Evolutionary conservation across 2,888 invertebrate genomes (phyloP), one percentile per base, ranked within the genome.

Genomic region (Aproaerema taeniolella): DNA sequence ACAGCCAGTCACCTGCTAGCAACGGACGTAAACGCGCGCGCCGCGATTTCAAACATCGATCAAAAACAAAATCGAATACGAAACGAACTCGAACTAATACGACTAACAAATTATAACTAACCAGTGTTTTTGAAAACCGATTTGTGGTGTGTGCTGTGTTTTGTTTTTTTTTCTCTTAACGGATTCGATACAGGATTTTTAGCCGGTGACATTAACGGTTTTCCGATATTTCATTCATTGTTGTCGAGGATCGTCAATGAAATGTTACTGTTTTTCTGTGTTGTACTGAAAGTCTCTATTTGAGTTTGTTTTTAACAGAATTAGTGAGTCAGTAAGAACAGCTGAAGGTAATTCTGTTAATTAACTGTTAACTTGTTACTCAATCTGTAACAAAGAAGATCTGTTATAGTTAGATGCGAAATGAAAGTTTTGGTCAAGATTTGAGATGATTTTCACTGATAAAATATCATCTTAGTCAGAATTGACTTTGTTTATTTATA

Each of bases 1-100:
- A 35, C 35, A 25, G 64, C 66, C 83, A 85, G 85, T 86, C 83
- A 82, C 83, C 85, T 85, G 85, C 67, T 59, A 68, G 73, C 75
- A 58, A 59, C 71, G 78, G 78, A 64, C 60, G 55, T 49, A 51
- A 55, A 58, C 75, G 79, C 79, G 66, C 82, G 80, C 77, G 78
- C 70, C 55, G 58, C 56, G 58, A 28, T 32, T 28, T 12, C 28
- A 42, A 39, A 39, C 7, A 29, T 24, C 37, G 29, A 14, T 6
- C 20, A 20, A 26, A 28, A n/a, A n/a, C n/a, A n/a, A n/a, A n/a
- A n/a, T n/a, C n/a, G n/a, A n/a, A n/a, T 15, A 29, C 36, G 25
- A 14, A 24, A 34, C 33, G 29, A 34, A 40, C 34, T 30, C 40
- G 36, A 47, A 54, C 53, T 71, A 73, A 75, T 53, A 53, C 58